Conservation (phyloP, 2,888 invertebrate species). For the Thecophora atra region DNA sequence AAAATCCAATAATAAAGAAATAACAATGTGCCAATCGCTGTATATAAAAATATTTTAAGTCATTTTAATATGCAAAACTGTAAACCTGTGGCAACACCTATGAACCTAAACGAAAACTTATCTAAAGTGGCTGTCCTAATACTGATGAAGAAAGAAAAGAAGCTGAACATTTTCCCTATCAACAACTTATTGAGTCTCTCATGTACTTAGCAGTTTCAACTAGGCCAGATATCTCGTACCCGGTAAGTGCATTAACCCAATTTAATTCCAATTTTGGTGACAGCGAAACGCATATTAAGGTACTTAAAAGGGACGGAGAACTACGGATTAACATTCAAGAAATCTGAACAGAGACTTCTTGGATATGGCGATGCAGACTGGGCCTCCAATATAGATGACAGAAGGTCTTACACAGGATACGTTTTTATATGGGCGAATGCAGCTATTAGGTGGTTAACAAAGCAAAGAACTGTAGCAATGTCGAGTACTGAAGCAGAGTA, state of each 20-base stretch:
- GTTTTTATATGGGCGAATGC: conserved; percentile 15
- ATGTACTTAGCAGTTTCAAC: conserved; percentile 45
- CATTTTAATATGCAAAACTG: too few species aligned
- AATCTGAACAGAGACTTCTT: background rate
- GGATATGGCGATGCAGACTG: conserved; percentile 35
- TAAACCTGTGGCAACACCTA: too few species aligned
- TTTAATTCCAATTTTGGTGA: conserved; percentile 37
- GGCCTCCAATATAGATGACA: conserved; percentile 29
- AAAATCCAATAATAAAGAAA: too few species aligned
- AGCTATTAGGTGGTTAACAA: conserved; percentile 30
- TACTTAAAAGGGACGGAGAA: conserved; percentile 38
- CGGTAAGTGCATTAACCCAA: conserved; percentile 39
- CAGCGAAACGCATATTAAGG: conserved; percentile 39
- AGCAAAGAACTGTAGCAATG: conserved; percentile 38
- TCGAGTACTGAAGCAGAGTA: conserved; percentile 42
- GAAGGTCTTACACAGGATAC: conserved; percentile 38
- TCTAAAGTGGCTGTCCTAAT: too few species aligned
- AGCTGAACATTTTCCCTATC: conserved; percentile 36
- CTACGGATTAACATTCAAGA: conserved; percentile 26
- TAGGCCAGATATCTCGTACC: conserved; percentile 42
- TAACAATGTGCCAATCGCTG: too few species aligned
- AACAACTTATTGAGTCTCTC: conserved; percentile 35
- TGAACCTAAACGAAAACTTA: too few species aligned
- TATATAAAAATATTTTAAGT: too few species aligned
- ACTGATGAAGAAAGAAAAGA: conserved; percentile 33